Conservation (phyloP, 2,113 vertebrate species). For the Jaculus jaculus region DNA sequence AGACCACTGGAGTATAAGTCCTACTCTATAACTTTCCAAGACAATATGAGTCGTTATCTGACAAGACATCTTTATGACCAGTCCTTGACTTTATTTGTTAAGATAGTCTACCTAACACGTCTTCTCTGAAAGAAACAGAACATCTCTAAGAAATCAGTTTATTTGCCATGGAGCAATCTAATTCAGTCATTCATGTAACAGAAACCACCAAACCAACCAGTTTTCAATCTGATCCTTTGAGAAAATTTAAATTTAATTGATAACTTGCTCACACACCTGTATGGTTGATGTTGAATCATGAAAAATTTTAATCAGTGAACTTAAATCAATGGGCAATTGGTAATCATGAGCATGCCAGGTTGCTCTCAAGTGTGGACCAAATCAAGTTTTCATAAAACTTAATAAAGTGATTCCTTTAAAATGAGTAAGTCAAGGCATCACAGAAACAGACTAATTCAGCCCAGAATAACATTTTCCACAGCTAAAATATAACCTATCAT, state of each 20-base stretch:
- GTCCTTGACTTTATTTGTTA: neutral
- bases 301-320: conserved; percentile 65
- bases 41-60: neutral
- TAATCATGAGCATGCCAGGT: conserved; percentile 62
- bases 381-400: conserved; percentile 56
- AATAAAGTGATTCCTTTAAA: conserved; percentile 58
- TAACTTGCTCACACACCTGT: conserved; percentile 66
- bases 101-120: neutral
- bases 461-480: neutral
- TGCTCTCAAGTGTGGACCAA: conserved; percentile 52
- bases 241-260: conserved; percentile 62
- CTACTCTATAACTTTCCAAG: neutral
- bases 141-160: conserved; percentile 57
- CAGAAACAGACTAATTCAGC: conserved; percentile 52
- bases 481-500: conserved; percentile 43
- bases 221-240: conserved; percentile 60
- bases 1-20: neutral
- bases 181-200: conserved; percentile 59
- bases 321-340: conserved; percentile 61
- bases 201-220: conserved; percentile 63
- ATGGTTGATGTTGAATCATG: conserved; percentile 60
- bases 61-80: neutral
- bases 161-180: conserved; percentile 50
- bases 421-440: conserved; percentile 25
- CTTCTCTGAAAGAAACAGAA: neutral